These are phyloP conservation scores for Leptodactylus fuscus DNA, from an alignment of 2,113 vertebrate genomes.

Conservation along the genomic window DNA sequence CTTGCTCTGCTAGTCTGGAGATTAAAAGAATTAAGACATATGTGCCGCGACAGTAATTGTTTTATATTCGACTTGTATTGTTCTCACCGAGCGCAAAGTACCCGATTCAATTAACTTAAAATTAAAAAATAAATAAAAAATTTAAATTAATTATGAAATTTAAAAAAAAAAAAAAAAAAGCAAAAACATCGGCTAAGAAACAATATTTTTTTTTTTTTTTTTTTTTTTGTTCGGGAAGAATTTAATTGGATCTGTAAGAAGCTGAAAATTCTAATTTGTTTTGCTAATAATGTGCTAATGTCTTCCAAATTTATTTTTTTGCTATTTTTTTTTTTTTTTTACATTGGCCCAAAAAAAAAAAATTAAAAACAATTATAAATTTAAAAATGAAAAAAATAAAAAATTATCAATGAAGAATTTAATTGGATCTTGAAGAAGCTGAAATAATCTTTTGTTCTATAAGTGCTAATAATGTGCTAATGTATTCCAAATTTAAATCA, in stretches of 20 bases:
- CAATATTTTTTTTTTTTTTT: no score
- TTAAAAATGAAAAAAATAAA: no score
- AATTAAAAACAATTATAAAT: no score
- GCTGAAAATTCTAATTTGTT: not conserved
- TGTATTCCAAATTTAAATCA: no score
- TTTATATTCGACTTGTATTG: slow-evolving; percentile 61
- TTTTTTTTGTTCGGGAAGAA: not conserved
- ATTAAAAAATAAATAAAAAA: not conserved
- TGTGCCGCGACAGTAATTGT: slow-evolving; percentile 73
- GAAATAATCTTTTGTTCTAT: not conserved
- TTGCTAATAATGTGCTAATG: not conserved
- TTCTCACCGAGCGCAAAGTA: slow-evolving; percentile 70
- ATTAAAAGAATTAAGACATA: slow-evolving; percentile 80
- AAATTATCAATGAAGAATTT: no score
- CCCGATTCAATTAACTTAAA: slow-evolving; percentile 15
- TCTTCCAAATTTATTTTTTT: no score
- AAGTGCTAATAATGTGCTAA: not conserved
- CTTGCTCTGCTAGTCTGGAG: slow-evolving; percentile 81
- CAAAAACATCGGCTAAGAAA: not conserved
- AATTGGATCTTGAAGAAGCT: not conserved
- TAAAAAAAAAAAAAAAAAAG: not conserved
- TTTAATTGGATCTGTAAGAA: slow-evolving; percentile 6
- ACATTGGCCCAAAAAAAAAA: no score
- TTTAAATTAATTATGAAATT: no score
- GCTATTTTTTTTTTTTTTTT: no score